Evolutionary conservation across 2,113 vertebrate genomes (phyloP).

Genomic region (Pelecanus crispus): DNA sequence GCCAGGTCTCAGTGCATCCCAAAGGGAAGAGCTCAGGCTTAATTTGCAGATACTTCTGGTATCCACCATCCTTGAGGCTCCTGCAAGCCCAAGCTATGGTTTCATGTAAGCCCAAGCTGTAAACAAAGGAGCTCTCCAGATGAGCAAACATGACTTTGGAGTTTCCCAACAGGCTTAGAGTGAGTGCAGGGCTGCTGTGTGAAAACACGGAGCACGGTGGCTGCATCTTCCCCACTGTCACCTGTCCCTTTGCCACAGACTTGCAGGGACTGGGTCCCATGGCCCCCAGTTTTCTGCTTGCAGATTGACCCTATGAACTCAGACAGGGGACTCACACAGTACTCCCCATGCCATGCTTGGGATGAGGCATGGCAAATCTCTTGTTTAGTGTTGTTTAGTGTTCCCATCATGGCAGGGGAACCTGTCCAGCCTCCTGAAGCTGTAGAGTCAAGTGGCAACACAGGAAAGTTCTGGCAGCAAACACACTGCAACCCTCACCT

Average conservation of each 20-base stretch:
- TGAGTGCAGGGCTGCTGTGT: rapidly evolving
- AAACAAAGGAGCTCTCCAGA: not conserved
- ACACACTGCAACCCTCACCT: not conserved
- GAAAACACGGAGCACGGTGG: rapidly evolving
- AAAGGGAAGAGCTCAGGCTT: not conserved
- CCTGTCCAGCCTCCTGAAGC: not conserved
- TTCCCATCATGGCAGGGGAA: not conserved
- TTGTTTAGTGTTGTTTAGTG: not conserved
- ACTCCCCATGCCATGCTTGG: not conserved
- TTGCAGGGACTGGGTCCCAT: rapidly evolving
- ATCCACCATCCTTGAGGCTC: not conserved
- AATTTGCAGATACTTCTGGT: not conserved
- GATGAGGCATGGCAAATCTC: not conserved
- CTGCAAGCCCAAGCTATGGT: not conserved
- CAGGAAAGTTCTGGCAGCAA: not conserved
- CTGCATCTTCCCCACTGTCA: not conserved
- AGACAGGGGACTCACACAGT: not conserved
- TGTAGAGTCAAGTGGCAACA: not conserved
- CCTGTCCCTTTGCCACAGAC: not conserved
- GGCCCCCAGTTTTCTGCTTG: not conserved
- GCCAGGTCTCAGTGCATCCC: not conserved
- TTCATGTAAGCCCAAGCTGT: not conserved
- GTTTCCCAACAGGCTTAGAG: not conserved
- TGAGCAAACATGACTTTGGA: not conserved
- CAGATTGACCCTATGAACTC: not conserved